These are phyloP conservation scores for Megathymus violae DNA, from an alignment of 1,140 invertebrate genomes.

Conservation along the genomic window DNA sequence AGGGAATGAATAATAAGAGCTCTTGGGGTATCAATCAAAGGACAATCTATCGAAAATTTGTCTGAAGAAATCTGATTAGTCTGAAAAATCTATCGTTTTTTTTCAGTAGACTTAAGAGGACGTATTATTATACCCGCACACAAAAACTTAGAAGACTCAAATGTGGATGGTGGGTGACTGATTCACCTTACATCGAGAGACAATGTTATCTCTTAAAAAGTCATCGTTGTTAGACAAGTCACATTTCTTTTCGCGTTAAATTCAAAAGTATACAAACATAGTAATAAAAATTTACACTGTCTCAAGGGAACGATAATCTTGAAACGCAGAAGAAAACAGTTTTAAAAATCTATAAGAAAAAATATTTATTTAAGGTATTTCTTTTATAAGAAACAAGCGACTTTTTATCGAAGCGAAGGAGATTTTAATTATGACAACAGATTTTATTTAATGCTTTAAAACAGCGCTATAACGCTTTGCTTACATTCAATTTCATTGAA, in stretches of 20 bases:
- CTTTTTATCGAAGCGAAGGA: neutral
- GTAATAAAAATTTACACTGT: conserved; percentile 38
- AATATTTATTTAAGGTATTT: neutral
- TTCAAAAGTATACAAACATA: conserved; percentile 38
- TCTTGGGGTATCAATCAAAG: conserved; percentile 16
- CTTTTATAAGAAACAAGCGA: neutral
- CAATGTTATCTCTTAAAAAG: neutral
- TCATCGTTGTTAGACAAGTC: neutral
- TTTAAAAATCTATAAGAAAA: neutral
- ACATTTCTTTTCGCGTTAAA: conserved; percentile 25
- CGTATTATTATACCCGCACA: no score
- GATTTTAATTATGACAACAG: conserved; percentile 11
- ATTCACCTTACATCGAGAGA: no score
- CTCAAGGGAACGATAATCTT: conserved; percentile 34
- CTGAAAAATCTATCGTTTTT: no score
- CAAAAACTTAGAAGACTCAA: no score
- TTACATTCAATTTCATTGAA: neutral
- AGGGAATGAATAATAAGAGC: conserved; percentile 18
- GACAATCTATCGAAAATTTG: neutral
- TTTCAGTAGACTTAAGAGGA: no score
- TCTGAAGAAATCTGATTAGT: no score
- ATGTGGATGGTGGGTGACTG: no score
- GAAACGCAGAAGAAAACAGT: neutral
- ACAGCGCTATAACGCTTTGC: neutral
- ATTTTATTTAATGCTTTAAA: conserved; percentile 1